Conservation (phyloP, 1,140 invertebrate genomes). For the Ephestia elutella region DNA sequence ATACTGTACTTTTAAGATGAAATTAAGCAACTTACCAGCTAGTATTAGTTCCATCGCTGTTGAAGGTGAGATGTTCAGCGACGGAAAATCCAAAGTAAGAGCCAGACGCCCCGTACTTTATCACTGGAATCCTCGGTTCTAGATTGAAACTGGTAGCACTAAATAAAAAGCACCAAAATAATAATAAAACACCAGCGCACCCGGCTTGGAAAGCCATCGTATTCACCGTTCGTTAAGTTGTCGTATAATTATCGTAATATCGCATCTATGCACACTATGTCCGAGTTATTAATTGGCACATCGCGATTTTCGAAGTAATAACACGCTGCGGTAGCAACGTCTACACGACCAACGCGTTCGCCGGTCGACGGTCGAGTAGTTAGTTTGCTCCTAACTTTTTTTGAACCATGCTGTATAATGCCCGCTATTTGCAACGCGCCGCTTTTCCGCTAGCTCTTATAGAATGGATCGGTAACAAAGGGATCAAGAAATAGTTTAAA, state of each 20-base stretch:
- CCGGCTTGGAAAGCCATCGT: conserved; percentile 50
- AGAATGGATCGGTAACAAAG: neutral
- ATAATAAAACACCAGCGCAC: conserved; percentile 55
- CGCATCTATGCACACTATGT: conserved; percentile 50
- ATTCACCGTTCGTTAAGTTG: conserved; percentile 40
- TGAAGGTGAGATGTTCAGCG: conserved; percentile 83
- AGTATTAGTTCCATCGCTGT: conserved; percentile 58
- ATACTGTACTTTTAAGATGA: conserved; percentile 36
- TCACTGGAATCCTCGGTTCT: conserved; percentile 87
- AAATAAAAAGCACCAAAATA: conserved; percentile 30
- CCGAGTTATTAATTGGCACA: conserved; percentile 60
- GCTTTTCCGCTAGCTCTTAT: neutral
- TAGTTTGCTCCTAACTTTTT: conserved; percentile 27
- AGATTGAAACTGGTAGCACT: conserved; percentile 82
- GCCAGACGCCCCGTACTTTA: conserved; percentile 81
- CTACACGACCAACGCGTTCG: conserved; percentile 57
- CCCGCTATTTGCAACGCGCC: neutral
- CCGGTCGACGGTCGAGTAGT: conserved; percentile 61
- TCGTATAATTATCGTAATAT: conserved; percentile 38
- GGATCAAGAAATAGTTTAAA: too few species aligned
- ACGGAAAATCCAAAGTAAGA: conserved; percentile 94
- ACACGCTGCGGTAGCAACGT: conserved; percentile 23
- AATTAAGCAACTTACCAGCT: conserved; percentile 76
- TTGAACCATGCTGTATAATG: conserved; percentile 1
- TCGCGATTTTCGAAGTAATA: conserved; percentile 56